phyloP scores from a whole-genome alignment of 2,113 vertebrate species.

The Tragelaphus buxtoni region DNA sequence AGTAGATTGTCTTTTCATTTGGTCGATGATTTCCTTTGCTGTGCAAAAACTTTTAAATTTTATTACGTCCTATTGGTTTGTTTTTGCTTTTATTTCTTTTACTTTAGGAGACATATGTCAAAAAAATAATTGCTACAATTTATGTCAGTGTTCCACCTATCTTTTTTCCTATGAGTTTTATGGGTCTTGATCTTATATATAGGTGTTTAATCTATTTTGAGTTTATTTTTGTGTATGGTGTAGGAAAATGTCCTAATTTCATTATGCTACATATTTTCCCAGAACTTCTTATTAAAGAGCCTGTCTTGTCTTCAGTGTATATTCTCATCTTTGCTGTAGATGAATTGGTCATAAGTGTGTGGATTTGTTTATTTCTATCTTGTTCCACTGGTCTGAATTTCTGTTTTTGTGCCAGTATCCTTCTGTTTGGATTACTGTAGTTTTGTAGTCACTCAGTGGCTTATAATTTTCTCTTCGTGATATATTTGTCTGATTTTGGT shows the following conservation, averaged over 20 bases:
- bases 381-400: not conserved
- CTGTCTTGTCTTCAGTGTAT: not conserved
- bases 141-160: not conserved
- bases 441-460: not conserved
- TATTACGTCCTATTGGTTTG: not conserved
- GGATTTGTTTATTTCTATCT: not conserved
- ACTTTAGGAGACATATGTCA: not conserved
- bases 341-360: not conserved
- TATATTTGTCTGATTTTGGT: not conserved
- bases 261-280: not conserved
- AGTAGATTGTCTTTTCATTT: not conserved
- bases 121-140: not conserved
- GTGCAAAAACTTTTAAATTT: not conserved
- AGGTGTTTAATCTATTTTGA: not conserved
- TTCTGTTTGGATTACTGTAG: not conserved
- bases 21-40: not conserved
- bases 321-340: not conserved
- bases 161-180: not conserved
- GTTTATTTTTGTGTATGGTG: not conserved
- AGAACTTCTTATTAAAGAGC: not conserved
- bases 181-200: not conserved
- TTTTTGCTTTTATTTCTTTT: not conserved
- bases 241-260: not conserved
- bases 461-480: not conserved
- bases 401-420: not conserved